phyloP scores from a whole-genome alignment of 23 tunicate species.

The Ciona savignyi region DNA sequence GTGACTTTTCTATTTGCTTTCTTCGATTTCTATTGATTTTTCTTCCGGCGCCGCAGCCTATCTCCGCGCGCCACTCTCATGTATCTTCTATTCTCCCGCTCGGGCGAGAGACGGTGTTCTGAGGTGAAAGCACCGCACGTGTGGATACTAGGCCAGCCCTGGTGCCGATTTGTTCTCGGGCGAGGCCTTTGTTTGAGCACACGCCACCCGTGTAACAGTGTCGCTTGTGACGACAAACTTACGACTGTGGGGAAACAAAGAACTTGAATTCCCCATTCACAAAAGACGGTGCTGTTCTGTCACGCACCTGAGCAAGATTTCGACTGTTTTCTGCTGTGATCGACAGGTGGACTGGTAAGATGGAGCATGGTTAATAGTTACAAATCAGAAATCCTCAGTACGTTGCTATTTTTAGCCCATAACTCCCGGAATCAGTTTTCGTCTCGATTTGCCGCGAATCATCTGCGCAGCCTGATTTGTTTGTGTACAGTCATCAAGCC shows the following conservation, averaged over 20 bases:
- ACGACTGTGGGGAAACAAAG: conserved; percentile 23
- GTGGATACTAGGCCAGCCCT: conserved; percentile 4
- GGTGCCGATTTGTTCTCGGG: conserved; percentile 34
- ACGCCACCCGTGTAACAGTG: conserved; percentile 28
- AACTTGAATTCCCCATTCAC: conserved; percentile 13
- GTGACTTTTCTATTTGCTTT: conserved; percentile 41
- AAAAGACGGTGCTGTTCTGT: neutral
- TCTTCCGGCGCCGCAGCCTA: conserved; percentile 20
- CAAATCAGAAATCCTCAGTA: neutral
- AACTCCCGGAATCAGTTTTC: conserved; percentile 1
- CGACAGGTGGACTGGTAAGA: no score
- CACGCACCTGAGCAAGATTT: conserved; percentile 8
- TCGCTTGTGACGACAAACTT: conserved; percentile 25
- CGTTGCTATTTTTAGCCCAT: neutral
- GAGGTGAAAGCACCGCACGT: conserved; percentile 10
- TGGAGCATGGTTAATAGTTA: no score
- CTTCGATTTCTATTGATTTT: conserved; percentile 51
- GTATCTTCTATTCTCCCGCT: neutral
- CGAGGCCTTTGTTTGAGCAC: conserved; percentile 40
- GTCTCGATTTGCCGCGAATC: no score
- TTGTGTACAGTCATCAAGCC: neutral
- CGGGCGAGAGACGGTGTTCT: neutral
- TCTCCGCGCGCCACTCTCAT: neutral
- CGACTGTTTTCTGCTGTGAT: no score
- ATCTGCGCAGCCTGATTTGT: conserved; percentile 8